Evolutionary conservation across 2,888 invertebrate genomes (phyloP).

Genomic region (Eledona agricola): DNA sequence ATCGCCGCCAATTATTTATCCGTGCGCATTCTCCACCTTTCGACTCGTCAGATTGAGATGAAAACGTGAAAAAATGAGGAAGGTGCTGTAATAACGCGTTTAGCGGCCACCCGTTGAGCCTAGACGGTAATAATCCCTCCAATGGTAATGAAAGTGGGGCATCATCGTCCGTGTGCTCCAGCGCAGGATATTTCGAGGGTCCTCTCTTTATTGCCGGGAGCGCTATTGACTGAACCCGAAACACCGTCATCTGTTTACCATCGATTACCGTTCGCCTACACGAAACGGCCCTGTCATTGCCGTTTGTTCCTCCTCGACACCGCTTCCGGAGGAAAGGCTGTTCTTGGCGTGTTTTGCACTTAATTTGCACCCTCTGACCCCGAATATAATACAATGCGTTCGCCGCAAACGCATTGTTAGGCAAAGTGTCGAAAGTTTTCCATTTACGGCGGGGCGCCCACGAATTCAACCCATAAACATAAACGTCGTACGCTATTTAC

Average conservation of each 20-base stretch:
- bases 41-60: constrained; percentile 19
- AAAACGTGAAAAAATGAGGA: constrained; percentile 24
- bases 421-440: too few relatives aligned
- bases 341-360: constrained; percentile 48
- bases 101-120: constrained; percentile 58
- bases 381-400: too few relatives aligned
- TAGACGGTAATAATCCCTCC: constrained; percentile 44
- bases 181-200: constrained; percentile 41
- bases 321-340: constrained; percentile 46
- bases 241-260: constrained; percentile 62
- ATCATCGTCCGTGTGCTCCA: constrained; percentile 29
- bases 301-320: constrained; percentile 40
- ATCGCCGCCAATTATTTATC: constrained; percentile 27
- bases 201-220: constrained; percentile 39
- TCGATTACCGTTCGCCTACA: constrained; percentile 61
- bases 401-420: too few relatives aligned
- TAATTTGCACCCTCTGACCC: constrained; percentile 44
- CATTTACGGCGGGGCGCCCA: too few relatives aligned
- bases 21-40: constrained; percentile 23
- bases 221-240: constrained; percentile 48
- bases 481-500: too few relatives aligned
- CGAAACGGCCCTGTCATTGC: constrained; percentile 54
- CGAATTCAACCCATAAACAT: too few relatives aligned
- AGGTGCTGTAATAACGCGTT: constrained; percentile 54
- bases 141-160: constrained; percentile 51